These are phyloP conservation scores for Eristalis pertinax DNA, from an alignment of 2,888 invertebrate genomes.

Conservation along the genomic window DNA sequence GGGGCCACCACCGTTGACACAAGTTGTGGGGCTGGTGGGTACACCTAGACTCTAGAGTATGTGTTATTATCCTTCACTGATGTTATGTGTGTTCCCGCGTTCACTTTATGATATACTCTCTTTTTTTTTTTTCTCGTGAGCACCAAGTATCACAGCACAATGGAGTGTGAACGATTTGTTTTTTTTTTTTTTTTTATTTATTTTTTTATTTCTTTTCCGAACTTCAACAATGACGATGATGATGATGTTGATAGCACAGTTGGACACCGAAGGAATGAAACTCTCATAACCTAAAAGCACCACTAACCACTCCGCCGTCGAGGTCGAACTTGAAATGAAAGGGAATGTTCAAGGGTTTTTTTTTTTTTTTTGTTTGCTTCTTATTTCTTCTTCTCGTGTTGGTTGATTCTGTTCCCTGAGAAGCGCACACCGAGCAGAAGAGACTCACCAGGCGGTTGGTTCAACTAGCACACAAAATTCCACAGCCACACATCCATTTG, in stretches of 20 bases:
- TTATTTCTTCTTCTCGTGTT: constrained; percentile 31
- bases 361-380: neutral
- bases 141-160: neutral
- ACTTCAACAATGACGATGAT: constrained; percentile 29
- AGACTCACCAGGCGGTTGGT: constrained; percentile 56
- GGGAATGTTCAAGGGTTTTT: constrained; percentile 75
- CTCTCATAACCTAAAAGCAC: constrained; percentile 61
- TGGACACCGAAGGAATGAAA: constrained; percentile 57
- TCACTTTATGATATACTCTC: constrained; percentile 7
- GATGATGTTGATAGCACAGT: constrained; percentile 12
- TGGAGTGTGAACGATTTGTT: constrained; percentile 29
- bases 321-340: constrained; percentile 77
- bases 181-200: constrained; percentile 22
- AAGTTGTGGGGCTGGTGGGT: neutral
- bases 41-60: neutral
- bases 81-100: constrained; percentile 31
- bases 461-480: constrained; percentile 63
- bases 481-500: constrained; percentile 66
- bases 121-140: neutral
- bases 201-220: constrained; percentile 7
- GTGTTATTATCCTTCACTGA: constrained; percentile 18
- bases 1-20: neutral
- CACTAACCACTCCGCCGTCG: constrained; percentile 72
- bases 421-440: constrained; percentile 58
- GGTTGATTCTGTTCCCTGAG: constrained; percentile 47